These are phyloP conservation scores for Prionace glauca DNA, from an alignment of 2,797 vertebrate genomes.

Conservation along the genomic window DNA sequence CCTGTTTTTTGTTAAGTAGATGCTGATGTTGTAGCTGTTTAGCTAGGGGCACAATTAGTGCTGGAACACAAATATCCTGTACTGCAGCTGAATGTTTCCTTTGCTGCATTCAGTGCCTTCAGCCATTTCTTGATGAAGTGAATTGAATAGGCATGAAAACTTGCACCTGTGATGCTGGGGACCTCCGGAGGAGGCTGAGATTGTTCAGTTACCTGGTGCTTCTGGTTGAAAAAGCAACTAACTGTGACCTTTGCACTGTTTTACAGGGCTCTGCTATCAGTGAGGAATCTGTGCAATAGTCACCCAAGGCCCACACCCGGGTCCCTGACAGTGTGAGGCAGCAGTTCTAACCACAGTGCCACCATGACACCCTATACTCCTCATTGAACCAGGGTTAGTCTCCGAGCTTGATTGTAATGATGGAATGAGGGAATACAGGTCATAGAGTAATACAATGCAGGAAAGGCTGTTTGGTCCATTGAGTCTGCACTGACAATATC, in stretches of 20 bases:
- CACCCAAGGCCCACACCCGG: too few relatives aligned
- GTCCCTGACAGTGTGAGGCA: too few relatives aligned
- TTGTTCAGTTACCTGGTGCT: neutral
- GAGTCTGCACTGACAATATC: too few relatives aligned
- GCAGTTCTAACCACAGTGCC: too few relatives aligned
- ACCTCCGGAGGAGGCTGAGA: neutral
- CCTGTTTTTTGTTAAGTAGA: neutral
- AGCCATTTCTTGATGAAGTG: neutral
- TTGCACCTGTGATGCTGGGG: neutral
- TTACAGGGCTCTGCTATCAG: neutral
- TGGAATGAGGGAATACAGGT: neutral
- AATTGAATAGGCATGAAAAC: neutral
- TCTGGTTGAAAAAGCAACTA: neutral
- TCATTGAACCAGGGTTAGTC: neutral
- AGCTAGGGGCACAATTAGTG: neutral
- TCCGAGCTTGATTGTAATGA: neutral
- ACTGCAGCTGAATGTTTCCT: neutral
- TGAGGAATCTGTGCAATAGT: neutral
- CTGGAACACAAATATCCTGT: neutral
- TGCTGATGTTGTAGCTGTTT: neutral
- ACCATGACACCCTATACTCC: too few relatives aligned
- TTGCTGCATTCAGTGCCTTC: neutral
- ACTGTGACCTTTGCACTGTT: neutral
- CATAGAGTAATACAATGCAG: too few relatives aligned
- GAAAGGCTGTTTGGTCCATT: too few relatives aligned